A percentile compares a stretch with the other conserved stretches of the same genome.
These are phyloP conservation scores for Trachelus troglodyta DNA, from an alignment of 2,888 invertebrate genomes.

Conservation along the genomic window DNA sequence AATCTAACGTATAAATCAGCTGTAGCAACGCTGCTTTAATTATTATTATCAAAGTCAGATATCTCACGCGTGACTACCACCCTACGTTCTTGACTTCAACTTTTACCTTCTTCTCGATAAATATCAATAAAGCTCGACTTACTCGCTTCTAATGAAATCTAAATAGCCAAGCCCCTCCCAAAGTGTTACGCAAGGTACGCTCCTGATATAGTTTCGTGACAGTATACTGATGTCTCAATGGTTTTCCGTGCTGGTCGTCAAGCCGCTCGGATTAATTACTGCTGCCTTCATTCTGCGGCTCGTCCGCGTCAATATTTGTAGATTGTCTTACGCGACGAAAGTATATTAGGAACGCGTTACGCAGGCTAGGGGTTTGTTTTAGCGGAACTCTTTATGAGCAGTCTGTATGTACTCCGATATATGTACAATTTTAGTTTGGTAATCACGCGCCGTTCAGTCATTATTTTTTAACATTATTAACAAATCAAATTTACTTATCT, in stretches of 20 bases:
- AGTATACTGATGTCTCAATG: conserved; percentile 31
- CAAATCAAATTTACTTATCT: no score
- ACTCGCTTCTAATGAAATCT: conserved; percentile 57
- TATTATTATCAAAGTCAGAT: neutral
- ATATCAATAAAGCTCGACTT: conserved; percentile 50
- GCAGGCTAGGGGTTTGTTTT: neutral
- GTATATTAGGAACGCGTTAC: neutral
- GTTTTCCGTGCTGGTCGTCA: conserved; percentile 46
- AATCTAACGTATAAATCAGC: no score
- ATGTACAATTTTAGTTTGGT: no score
- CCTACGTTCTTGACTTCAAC: conserved; percentile 49
- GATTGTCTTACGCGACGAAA: conserved; percentile 14
- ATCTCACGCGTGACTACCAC: conserved; percentile 46
- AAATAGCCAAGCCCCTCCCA: conserved; percentile 38
- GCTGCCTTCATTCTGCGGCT: conserved; percentile 36
- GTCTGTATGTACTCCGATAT: no score
- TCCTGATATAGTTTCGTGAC: neutral
- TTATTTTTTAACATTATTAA: no score
- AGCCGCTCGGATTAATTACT: conserved; percentile 52
- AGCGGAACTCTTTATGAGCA: no score
- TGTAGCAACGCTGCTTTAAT: neutral
- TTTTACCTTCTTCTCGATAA: conserved; percentile 38
- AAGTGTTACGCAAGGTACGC: neutral
- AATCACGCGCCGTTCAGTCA: no score
- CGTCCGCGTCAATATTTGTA: conserved; percentile 27